A percentile compares a stretch with the other conserved stretches of the same genome.
Conservation (phyloP, 2,888 invertebrate genomes). For the Pyrochroa serraticornis region DNA sequence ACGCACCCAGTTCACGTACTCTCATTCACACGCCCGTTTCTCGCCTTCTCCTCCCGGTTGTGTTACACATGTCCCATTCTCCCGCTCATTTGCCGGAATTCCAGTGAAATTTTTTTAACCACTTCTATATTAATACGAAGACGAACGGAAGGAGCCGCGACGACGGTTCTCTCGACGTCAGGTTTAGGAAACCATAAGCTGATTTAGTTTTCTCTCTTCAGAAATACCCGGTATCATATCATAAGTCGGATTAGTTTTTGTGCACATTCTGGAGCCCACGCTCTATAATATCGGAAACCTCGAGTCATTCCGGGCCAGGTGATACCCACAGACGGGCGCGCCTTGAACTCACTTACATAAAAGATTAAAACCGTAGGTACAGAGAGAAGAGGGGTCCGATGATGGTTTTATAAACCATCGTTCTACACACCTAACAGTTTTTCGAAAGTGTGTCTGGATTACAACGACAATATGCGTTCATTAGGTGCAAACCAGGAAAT, state of each 20-base stretch:
- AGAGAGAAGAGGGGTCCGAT: background rate
- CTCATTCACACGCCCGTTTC: slow-evolving; percentile 22
- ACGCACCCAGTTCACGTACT: slow-evolving; percentile 23
- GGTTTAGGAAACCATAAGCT: slow-evolving; percentile 31
- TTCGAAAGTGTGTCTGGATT: background rate
- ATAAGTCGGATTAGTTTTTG: slow-evolving; percentile 44
- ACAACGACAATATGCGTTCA: slow-evolving; percentile 26
- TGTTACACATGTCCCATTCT: background rate
- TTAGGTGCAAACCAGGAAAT: slow-evolving; percentile 36
- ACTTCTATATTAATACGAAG: too few relatives aligned
- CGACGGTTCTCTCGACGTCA: slow-evolving; percentile 6
- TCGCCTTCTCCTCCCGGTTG: slow-evolving; percentile 14
- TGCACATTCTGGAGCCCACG: slow-evolving; percentile 44
- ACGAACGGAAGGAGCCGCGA: too few relatives aligned
- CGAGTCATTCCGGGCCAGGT: slow-evolving; percentile 44
- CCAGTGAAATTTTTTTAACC: too few relatives aligned
- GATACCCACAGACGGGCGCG: slow-evolving; percentile 36
- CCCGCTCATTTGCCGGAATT: too few relatives aligned
- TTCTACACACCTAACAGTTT: background rate
- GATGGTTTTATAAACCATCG: background rate
- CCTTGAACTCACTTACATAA: slow-evolving; percentile 24
- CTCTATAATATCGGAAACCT: slow-evolving; percentile 39
- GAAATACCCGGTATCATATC: slow-evolving; percentile 37
- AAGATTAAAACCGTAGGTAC: background rate
- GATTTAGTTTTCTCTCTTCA: slow-evolving; percentile 32